Base-by-base conservation (phyloP, 1,140 invertebrate species). In the Aradophagus sp. region DNA sequence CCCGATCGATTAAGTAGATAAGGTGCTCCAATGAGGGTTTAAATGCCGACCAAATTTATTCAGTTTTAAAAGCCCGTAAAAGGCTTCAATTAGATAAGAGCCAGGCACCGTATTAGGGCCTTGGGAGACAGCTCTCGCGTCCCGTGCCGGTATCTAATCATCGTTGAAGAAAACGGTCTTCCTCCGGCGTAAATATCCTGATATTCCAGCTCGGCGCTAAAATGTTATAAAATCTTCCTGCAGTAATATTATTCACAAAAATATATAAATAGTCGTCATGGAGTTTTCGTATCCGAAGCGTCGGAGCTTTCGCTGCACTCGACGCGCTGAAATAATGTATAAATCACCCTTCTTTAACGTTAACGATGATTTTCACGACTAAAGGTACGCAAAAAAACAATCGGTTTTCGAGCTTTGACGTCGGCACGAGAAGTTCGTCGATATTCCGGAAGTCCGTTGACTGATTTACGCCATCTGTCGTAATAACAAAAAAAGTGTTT, bases 1-100 rank as follows among this genome's bases (percentile, higher is more conserved):
- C 10, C 41, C 23, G 53, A 67, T 67, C 45, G 63, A 58, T 67
- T 59, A 45, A 59, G 47, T 20, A 58, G 63, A 67, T 67, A 67
- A 52, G 31, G 32, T 42, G 47, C 32, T 52, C 63, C 34, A 58
- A 53, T 52, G 52, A 58, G 52, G 53, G 53, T 13, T 58, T 13
- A 67, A 58, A 58, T 45, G 47, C 63, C 45, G 15, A 26, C 34
- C 34, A 67, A 67, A 58, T 67, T 66, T 66, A 66, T 66, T 35
- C 62, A 23, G 4, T 52, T 44, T 58, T 58, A 58, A 58, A 58
- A 31, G 36, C 42, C 45, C 14, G 52, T 66, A 66, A 66, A 50
- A 58, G 52, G 62, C 44, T 58, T 56, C 44, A 66, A 66, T 58
- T 66, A 58, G 52, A 45, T 44, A 58, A 38, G 41, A 66, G 4